Conservation (phyloP, 2,797 vertebrate species). For the Rhabdophis nuchalis region DNA sequence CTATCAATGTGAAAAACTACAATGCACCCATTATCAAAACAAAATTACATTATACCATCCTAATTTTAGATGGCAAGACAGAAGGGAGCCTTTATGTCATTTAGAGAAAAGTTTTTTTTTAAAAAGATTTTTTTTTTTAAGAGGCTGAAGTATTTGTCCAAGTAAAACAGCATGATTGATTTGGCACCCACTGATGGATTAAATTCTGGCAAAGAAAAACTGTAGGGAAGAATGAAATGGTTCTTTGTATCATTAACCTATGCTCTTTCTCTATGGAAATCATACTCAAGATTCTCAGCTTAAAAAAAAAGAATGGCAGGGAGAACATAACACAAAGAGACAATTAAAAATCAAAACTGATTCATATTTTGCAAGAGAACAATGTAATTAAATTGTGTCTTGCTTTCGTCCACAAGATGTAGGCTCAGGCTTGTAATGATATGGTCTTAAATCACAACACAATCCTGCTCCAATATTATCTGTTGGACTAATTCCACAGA, state of each 20-base stretch:
- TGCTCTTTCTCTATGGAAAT: slow-evolving; percentile 44
- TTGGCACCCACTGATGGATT: slow-evolving; percentile 50
- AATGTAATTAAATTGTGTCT: slow-evolving; percentile 55
- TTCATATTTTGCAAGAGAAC: slow-evolving; percentile 46
- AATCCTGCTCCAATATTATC: slow-evolving; percentile 55
- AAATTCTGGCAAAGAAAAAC: slow-evolving; percentile 50
- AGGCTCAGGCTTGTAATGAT: slow-evolving; percentile 60
- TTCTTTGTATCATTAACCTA: slow-evolving; percentile 45
- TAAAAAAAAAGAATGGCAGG: slow-evolving; percentile 48
- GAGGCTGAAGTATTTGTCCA: slow-evolving; percentile 38
- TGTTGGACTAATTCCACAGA: slow-evolving; percentile 55
- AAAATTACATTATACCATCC: slow-evolving; percentile 25
- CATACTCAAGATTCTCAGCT: slow-evolving; percentile 51
- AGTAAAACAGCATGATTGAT: slow-evolving; percentile 49
- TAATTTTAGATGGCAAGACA: slow-evolving; percentile 40
- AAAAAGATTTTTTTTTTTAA: slow-evolving; percentile 33
- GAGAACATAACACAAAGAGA: slow-evolving; percentile 60
- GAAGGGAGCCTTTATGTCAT: slow-evolving; percentile 24
- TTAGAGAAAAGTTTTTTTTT: slow-evolving; percentile 34
- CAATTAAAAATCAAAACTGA: slow-evolving; percentile 55
- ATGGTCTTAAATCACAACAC: slow-evolving; percentile 60
- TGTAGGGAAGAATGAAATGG: slow-evolving; percentile 33
- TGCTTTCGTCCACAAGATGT: slow-evolving; percentile 63
- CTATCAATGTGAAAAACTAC: slow-evolving; percentile 21
- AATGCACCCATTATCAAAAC: slow-evolving; percentile 33